These are phyloP conservation scores for Oxystoma pomonae DNA, from an alignment of 2,888 invertebrate species.

Conservation along the genomic window DNA sequence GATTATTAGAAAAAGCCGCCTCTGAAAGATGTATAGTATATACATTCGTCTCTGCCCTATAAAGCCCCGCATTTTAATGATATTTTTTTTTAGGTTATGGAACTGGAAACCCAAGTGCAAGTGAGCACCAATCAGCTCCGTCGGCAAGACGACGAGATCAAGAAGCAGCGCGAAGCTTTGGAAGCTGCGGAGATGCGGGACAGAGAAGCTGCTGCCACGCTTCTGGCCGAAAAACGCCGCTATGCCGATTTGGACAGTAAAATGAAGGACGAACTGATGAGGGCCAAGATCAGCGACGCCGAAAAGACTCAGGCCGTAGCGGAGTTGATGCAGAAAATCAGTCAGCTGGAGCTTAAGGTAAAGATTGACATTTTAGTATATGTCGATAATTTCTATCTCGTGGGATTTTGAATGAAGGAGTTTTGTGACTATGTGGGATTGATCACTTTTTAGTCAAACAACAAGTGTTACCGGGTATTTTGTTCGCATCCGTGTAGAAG, in stretches of 20 bases:
- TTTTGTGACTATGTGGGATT: too few relatives aligned
- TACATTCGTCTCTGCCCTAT: too few relatives aligned
- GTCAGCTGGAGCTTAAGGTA: slow-evolving; percentile 88
- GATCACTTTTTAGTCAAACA: too few relatives aligned
- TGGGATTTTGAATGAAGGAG: too few relatives aligned
- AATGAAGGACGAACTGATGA: slow-evolving; percentile 88
- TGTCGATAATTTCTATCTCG: too few relatives aligned
- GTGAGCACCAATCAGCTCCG: slow-evolving; percentile 84
- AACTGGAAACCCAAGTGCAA: slow-evolving; percentile 92
- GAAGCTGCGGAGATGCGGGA: slow-evolving; percentile 71
- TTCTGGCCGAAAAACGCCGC: slow-evolving; percentile 80
- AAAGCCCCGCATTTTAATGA: too few relatives aligned
- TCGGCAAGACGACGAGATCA: slow-evolving; percentile 91
- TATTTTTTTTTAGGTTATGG: slow-evolving; percentile 75
- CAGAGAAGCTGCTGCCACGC: slow-evolving; percentile 69
- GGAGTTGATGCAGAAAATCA: slow-evolving; percentile 89
- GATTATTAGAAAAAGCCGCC: too few relatives aligned
- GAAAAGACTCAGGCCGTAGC: slow-evolving; percentile 93
- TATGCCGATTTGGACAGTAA: slow-evolving; percentile 63
- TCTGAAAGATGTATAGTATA: too few relatives aligned
- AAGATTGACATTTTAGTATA: too few relatives aligned
- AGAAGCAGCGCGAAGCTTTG: slow-evolving; percentile 73
- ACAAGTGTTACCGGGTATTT: too few relatives aligned
- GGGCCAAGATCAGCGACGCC: slow-evolving; percentile 88
- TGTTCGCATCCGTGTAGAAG: too few relatives aligned